A percentile compares a stretch with the other conserved stretches of the same genome.
These are phyloP conservation scores for Mustela lutreola DNA, from an alignment of 2,113 vertebrate species.

Conservation along the genomic window DNA sequence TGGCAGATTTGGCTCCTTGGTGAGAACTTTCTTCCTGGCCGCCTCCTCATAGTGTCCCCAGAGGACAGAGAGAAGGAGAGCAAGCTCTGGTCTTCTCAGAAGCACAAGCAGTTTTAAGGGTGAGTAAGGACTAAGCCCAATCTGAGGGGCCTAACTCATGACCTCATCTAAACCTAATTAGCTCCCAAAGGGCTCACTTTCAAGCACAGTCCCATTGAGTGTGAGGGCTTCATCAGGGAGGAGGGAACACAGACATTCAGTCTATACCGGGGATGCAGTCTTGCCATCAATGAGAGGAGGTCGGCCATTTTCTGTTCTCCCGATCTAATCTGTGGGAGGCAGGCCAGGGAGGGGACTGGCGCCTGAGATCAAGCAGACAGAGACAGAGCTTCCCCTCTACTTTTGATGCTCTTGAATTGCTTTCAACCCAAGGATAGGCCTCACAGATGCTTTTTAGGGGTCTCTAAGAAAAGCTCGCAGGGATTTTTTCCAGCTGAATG, in stretches of 20 bases:
- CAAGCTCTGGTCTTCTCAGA: not conserved
- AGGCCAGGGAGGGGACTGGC: not conserved
- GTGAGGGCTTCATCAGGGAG: not conserved
- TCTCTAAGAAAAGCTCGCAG: not conserved
- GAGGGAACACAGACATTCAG: not conserved
- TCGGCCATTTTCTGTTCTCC: not conserved
- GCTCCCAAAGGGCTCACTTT: not conserved
- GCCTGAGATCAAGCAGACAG: not conserved
- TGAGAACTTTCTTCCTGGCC: not conserved
- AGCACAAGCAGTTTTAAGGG: not conserved
- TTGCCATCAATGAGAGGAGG: not conserved
- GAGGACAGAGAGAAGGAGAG: not conserved
- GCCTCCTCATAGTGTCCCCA: not conserved
- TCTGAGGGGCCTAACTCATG: not conserved
- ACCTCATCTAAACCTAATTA: not conserved
- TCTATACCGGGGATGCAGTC: not conserved
- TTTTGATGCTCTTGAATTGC: not conserved
- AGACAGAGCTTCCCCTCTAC: no score
- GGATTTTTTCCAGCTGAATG: slow-evolving; percentile 44
- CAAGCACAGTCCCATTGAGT: not conserved
- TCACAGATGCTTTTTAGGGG: not conserved
- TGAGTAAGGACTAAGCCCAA: not conserved
- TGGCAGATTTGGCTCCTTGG: not conserved
- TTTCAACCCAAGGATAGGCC: not conserved
- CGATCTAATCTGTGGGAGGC: not conserved